Base-by-base conservation (phyloP, 2,888 invertebrate genomes). In the Phaedon cochleariae region DNA sequence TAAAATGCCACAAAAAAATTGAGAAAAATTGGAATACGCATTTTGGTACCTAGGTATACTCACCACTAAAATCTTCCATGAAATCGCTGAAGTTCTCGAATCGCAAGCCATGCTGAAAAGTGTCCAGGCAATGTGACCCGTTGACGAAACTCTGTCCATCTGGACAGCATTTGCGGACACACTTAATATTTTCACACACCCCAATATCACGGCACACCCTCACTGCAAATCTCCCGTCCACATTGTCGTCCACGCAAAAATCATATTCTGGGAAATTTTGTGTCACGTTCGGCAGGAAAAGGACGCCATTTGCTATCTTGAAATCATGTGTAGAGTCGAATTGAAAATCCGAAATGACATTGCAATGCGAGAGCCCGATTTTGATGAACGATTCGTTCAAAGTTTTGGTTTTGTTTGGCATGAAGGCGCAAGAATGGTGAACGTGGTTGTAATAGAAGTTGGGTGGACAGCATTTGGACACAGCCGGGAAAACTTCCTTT, bases 91-190 rank as follows among this genome's bases (percentile, higher is more conserved):
- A 67, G 45, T 64, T 34, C 0, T 62, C 54, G 29, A 79, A 62
- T 62, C 78, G 67, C 31, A 80, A 34, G 5, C 80, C 80, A 55
- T 78, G 60, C 4, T 65, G 69, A 12, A 73, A 75, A 4, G 76
- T 77, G 34, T 68, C 64, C 15, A 31, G 29, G 68, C 81, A 81
- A 21, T 63, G 66, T 0, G 74, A 70, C 12, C 76, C 78, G 60
- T 76, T 76, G 4, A 79, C 79, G 65, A 81, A 87, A 72, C 87
- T 85, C 49, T 86, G 73, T 17, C 87, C 87, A 18, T 86, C 80
- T 1, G 85, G 85, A 73, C 88, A 88, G 71, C 88, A 88, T 76
- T 88, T 87, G 54, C 83, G 84, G 1, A 87, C 68, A 69, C 87
- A 86, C 64, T 64, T 73, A 17, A 70, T 68, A 5, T 29, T 59